These are phyloP conservation scores for Leptinotarsa tumamoca DNA, from an alignment of 2,888 invertebrate species.

Conservation along the genomic window DNA sequence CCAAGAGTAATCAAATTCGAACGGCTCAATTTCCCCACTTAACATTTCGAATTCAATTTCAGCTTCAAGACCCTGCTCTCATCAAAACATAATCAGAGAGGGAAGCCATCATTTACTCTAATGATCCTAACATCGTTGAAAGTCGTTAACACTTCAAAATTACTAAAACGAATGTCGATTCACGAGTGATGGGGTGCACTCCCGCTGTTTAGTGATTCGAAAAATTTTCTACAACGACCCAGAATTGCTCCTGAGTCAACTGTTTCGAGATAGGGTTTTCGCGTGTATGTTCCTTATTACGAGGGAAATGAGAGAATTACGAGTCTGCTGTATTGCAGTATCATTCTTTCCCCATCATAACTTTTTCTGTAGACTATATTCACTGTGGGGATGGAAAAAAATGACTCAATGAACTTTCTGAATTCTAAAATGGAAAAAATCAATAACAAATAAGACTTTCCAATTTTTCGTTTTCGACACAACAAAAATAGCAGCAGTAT, in stretches of 20 bases:
- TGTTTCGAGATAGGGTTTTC: constrained; percentile 23
- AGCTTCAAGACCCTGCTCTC: constrained; percentile 37
- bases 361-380: too few species aligned
- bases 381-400: too few species aligned
- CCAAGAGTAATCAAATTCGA: constrained; percentile 42
- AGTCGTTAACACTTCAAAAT: constrained; percentile 52
- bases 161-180: constrained; percentile 49
- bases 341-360: too few species aligned
- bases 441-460: too few species aligned
- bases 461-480: too few species aligned
- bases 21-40: constrained; percentile 46
- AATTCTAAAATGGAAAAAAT: too few species aligned
- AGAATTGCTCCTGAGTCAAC: neutral
- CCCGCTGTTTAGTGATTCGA: neutral
- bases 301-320: neutral
- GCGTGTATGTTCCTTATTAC: constrained; percentile 19
- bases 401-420: too few species aligned
- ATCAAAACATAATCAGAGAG: constrained; percentile 47
- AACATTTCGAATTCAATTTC: constrained; percentile 46
- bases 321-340: too few species aligned
- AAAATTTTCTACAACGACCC: constrained; percentile 17
- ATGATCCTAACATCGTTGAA: constrained; percentile 51
- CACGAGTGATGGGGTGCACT: constrained; percentile 32
- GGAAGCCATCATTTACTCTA: constrained; percentile 51
- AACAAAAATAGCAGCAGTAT: too few species aligned